phyloP scores from a whole-genome alignment of 2,888 invertebrate genomes.

The Tiliacea aurago region DNA sequence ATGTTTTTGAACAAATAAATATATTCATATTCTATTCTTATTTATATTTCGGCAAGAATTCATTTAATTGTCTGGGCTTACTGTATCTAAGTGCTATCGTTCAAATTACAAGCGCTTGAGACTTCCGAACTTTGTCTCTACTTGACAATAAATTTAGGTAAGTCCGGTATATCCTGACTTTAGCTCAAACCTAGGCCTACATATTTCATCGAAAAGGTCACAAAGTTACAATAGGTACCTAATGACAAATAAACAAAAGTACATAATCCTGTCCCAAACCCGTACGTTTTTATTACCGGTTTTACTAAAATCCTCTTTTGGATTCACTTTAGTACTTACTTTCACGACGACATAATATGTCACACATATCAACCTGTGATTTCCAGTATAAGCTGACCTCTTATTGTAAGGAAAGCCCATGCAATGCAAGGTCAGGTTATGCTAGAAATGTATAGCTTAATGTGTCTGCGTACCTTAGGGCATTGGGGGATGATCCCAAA shows the following conservation, averaged over 20 bases:
- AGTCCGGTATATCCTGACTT: background rate
- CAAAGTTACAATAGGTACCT: slow-evolving; percentile 1
- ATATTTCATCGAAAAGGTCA: slow-evolving; percentile 11
- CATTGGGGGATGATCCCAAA: background rate
- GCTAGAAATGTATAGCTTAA: background rate
- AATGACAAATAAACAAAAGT: slow-evolving; percentile 32
- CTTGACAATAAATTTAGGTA: background rate
- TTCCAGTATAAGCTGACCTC: background rate
- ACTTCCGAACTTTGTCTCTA: background rate
- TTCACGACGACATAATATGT: background rate
- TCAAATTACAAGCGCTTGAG: background rate
- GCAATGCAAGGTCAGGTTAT: background rate
- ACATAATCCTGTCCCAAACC: slow-evolving; percentile 2
- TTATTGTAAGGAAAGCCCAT: no score
- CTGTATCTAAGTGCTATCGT: background rate
- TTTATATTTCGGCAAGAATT: background rate
- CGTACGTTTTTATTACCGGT: slow-evolving; percentile 23
- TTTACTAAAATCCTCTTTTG: slow-evolving; percentile 20
- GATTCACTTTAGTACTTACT: slow-evolving; percentile 6
- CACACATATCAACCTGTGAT: no score
- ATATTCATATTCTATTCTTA: no score
- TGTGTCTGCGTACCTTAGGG: background rate
- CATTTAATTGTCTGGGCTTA: background rate
- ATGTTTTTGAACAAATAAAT: no score
- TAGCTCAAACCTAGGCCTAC: background rate